Conservation (phyloP, 2,888 invertebrate genomes). For the Rhagium mordax region DNA sequence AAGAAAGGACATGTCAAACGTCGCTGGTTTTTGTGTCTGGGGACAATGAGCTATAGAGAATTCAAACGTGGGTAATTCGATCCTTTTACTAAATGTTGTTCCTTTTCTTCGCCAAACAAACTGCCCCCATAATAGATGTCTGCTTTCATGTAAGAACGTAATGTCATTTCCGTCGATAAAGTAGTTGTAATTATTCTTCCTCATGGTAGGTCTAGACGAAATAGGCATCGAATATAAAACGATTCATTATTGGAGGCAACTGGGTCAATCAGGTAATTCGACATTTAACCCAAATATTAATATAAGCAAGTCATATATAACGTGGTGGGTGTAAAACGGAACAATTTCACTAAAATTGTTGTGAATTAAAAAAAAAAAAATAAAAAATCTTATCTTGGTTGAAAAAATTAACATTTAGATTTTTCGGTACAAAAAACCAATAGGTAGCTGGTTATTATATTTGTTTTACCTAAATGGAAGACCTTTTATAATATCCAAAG, state of each 20-base stretch:
- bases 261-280: not conserved
- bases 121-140: slow-evolving; percentile 58
- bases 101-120: slow-evolving; percentile 55
- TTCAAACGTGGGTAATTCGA: slow-evolving; percentile 58
- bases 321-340: too few relatives aligned
- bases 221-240: not conserved
- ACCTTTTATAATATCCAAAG: too few relatives aligned
- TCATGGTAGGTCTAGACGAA: not conserved
- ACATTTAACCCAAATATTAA: too few relatives aligned
- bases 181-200: slow-evolving; percentile 24
- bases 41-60: slow-evolving; percentile 55
- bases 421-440: too few relatives aligned
- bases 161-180: slow-evolving; percentile 48
- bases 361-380: too few relatives aligned
- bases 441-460: too few relatives aligned
- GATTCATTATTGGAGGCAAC: not conserved
- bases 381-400: too few relatives aligned
- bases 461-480: too few relatives aligned
- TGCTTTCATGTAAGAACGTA: slow-evolving; percentile 46
- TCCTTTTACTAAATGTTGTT: slow-evolving; percentile 54
- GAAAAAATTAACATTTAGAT: too few relatives aligned
- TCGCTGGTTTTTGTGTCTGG: slow-evolving; percentile 32
- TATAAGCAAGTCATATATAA: too few relatives aligned
- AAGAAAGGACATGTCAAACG: slow-evolving; percentile 40
- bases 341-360: too few relatives aligned